These are phyloP conservation scores for Druon quercuslanigerum DNA, from an alignment of 1,140 invertebrate genomes.

Conservation along the genomic window DNA sequence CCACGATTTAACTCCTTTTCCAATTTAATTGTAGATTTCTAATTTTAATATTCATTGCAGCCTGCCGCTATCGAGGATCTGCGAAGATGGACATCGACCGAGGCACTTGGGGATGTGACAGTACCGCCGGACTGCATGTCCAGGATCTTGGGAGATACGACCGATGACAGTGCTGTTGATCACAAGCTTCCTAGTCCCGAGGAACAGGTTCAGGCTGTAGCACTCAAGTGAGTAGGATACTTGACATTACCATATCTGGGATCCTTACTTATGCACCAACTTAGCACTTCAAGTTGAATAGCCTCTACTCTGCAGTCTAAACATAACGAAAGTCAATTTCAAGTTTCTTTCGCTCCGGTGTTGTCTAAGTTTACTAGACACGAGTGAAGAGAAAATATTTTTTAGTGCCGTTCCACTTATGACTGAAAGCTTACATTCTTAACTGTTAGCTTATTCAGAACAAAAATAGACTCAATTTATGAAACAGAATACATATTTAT, in stretches of 20 bases:
- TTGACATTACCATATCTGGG: slow-evolving; percentile 37
- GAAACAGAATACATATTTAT: no score
- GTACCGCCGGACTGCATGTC: slow-evolving; percentile 85
- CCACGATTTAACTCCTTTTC: no score
- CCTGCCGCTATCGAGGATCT: slow-evolving; percentile 87
- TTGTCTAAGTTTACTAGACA: neutral
- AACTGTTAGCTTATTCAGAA: neutral
- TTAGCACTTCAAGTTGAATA: slow-evolving; percentile 20
- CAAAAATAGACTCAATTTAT: neutral
- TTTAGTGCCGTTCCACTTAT: neutral
- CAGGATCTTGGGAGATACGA: slow-evolving; percentile 73
- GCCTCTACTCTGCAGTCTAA: neutral
- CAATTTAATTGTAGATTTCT: neutral
- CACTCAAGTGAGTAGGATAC: slow-evolving; percentile 81
- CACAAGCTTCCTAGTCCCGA: slow-evolving; percentile 89
- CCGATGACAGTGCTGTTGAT: slow-evolving; percentile 84
- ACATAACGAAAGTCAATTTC: slow-evolving; percentile 19
- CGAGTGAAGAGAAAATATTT: slow-evolving; percentile 8
- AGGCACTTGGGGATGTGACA: slow-evolving; percentile 88
- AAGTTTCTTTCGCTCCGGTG: slow-evolving; percentile 8
- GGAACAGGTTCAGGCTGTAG: slow-evolving; percentile 86
- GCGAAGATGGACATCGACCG: slow-evolving; percentile 88
- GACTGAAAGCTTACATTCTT: neutral
- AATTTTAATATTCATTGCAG: slow-evolving; percentile 73
- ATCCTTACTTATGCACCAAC: slow-evolving; percentile 24